Evolutionary conservation across 2,888 invertebrate genomes (phyloP).

Genomic region (Esperia sulphurella): DNA sequence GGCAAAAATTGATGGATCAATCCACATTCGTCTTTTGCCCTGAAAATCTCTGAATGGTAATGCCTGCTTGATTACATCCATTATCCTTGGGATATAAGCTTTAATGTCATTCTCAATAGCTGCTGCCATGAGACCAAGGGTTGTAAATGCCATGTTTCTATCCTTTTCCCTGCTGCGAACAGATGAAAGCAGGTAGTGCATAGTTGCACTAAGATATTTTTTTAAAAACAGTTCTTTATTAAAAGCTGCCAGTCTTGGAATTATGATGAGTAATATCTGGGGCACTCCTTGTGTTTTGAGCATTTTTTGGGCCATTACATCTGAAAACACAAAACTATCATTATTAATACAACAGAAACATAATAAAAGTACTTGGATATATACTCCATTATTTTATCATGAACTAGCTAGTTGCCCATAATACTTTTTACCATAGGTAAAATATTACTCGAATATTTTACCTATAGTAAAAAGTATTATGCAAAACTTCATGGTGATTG

Average conservation of each 20-base stretch:
- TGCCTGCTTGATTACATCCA: constrained; percentile 88
- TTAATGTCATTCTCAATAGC: constrained; percentile 91
- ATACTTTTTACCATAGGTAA: too few species aligned
- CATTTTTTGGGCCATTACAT: constrained; percentile 88
- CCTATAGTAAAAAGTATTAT: too few species aligned
- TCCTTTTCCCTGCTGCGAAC: constrained; percentile 91
- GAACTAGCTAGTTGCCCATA: too few species aligned
- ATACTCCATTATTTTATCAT: too few species aligned
- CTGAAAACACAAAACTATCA: constrained; percentile 47
- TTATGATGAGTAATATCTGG: constrained; percentile 89
- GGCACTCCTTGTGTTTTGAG: constrained; percentile 90
- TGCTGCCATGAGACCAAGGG: constrained; percentile 93
- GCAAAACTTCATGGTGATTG: too few species aligned
- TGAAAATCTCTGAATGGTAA: constrained; percentile 88
- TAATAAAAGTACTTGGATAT: too few species aligned
- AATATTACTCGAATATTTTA: too few species aligned
- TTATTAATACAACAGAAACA: too few species aligned
- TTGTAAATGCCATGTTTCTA: constrained; percentile 91
- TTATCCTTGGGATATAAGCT: constrained; percentile 88
- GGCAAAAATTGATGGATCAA: constrained; percentile 94
- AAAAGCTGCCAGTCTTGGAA: constrained; percentile 97
- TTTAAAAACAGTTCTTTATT: constrained; percentile 89
- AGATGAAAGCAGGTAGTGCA: constrained; percentile 87
- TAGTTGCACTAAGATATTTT: constrained; percentile 85
- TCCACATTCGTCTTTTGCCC: constrained; percentile 84